Evolutionary conservation across 1,140 invertebrate genomes (phyloP), one percentile per base, ranked within the genome.

Genomic region (Tenebrio molitor): DNA sequence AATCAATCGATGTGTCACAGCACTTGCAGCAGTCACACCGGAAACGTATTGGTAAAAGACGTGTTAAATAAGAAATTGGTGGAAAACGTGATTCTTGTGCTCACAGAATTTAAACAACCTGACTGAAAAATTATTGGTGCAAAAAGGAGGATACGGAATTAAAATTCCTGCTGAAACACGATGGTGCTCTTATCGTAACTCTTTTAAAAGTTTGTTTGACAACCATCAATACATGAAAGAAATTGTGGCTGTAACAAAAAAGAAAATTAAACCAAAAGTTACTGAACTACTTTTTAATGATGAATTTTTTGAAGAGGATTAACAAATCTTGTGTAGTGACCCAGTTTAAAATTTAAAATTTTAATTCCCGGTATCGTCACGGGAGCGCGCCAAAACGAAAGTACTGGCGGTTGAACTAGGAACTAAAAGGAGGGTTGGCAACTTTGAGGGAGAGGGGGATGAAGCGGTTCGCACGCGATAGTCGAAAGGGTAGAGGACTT

Each of bases 21-120:
- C 29, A 62, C 50, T 17, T 62, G 19, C 10, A 62, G 12, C 10
- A 21, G 16, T 12, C 50, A 62, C 12, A 62, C 50, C 6, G 50
- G 16, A 5, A 62, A 62, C 19, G 14, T 62, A 10, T 62, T 62
- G n/a, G 50, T 29, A 1, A 23, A 62, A 23, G 50, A 62, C 25
- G 8, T 62, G 0, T 2, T 62, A 6, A 21, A 62, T 29, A 62
- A 17, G 25, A 62, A 15, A 3, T 21, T 62, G 10, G 6, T 5
- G 3, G 19, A 21, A 6, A 5, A 62, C 3, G 50, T 21, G 0
- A 14, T n/a, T 23, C 7, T 14, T 25, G n/a, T n/a, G n/a, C n/a
- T n/a, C 6, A 50, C 6, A 14, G 17, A 50, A 50, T 50, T 50
- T 50, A 50, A 50, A 50, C 0, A 14, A 2, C 2, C 44, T 4